These are phyloP conservation scores for Fopius arisanus DNA, from an alignment of 1,140 invertebrate genomes.

Conservation along the genomic window DNA sequence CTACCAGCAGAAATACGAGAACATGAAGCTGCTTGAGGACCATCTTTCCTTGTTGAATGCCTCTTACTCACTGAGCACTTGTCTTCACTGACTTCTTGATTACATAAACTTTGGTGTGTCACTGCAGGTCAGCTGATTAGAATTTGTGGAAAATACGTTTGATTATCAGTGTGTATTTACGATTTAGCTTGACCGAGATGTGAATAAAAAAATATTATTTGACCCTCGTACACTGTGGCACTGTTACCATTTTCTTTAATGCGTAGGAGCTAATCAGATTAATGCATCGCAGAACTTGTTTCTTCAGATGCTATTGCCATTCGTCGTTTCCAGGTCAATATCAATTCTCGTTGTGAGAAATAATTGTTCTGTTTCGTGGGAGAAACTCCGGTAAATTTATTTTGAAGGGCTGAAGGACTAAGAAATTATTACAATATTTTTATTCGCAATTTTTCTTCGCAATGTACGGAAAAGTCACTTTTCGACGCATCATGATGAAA, in stretches of 20 bases:
- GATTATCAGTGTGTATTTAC: neutral
- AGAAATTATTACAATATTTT: no score
- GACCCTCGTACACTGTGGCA: neutral
- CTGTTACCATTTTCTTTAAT: neutral
- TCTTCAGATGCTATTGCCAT: neutral
- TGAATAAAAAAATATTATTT: neutral
- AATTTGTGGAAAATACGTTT: neutral
- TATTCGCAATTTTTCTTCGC: no score
- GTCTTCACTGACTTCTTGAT: neutral
- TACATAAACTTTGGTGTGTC: neutral
- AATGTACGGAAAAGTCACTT: no score
- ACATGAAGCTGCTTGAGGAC: neutral
- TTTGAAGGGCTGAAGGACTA: no score
- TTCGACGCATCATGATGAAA: no score
- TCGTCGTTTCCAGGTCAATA: neutral
- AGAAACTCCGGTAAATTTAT: no score
- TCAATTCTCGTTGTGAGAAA: no score
- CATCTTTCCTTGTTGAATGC: neutral
- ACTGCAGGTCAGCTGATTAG: slow-evolving; percentile 9
- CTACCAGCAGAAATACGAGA: slow-evolving; percentile 6
- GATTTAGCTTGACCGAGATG: neutral
- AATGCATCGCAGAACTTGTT: neutral
- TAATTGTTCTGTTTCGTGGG: no score
- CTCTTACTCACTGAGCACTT: neutral
- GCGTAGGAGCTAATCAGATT: neutral